Evolutionary conservation across 1,140 invertebrate species (phyloP), one percentile per base, ranked within the genome.

Genomic region (Portunus trituberculatus): DNA sequence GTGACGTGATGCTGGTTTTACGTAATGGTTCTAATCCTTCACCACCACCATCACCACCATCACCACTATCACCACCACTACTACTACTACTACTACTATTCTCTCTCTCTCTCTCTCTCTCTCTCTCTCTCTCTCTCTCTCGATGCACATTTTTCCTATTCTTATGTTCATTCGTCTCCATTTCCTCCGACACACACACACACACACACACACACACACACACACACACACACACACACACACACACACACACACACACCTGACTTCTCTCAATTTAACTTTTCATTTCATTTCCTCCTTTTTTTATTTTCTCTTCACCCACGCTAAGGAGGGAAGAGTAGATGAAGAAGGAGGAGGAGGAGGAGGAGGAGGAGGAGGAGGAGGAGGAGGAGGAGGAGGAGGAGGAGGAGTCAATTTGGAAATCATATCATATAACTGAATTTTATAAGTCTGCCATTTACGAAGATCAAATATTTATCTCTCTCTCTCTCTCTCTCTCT

Each of bases 1-100:
- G 39, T 39, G 39, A 39, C 39, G 39, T 39, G 39, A 39, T 39
- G 39, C 39, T 39, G 39, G 39, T 1, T 1, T 39, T 39, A 39
- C 39, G 39, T 39, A 39, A 39, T 39, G 1, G 39, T 39, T 39
- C 39, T 39, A 39, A 39, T 39, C 39, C 39, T 39, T 39, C 39
- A 39, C 39, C 39, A 39, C 39, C 39, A 39, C 6, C 39, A 39
- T 6, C 39, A 39, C 39, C 39, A 39, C n/a, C 0, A 29, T 6
- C n/a, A 84, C 83, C 28, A n/a, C n/a, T 84, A 84, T 25, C 28
- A 84, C n/a, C 28, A 84, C 83, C 28, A 84, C 76, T 84, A 84
- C 83, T 29, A 84, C 83, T 84, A 84, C 83, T 84, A 84, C 83
- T 84, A 84, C 83, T 84, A 84, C 83, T 84, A 84, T 52, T 52